Base-by-base conservation (phyloP, 2,888 invertebrate species). In the Coelopa pilipes region DNA sequence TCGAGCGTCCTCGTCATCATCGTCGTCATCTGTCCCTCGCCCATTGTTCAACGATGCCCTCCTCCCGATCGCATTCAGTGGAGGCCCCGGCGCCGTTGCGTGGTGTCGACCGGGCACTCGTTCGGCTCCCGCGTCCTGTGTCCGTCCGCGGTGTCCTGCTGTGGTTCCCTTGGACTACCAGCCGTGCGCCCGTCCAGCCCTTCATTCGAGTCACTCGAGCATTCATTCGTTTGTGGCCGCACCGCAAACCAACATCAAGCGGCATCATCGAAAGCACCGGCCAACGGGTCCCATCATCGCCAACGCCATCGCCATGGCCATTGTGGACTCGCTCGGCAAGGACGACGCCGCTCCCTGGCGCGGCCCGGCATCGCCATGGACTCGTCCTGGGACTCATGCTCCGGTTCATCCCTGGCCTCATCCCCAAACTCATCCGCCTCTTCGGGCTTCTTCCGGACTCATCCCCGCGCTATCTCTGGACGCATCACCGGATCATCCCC, bases 51-150 rank as follows among this genome's bases (percentile, higher is more conserved):
- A 57, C 57, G 57, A 13, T 46, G 45, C 34, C 45, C 49, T 53
- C 3, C 53, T 11, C 12, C 65, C 4, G 21, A 9, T 45, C 24
- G 21, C 49, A 21, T 21, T 47, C 12, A 11, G 47, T n/a, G 65
- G 34, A 24, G 19, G 57, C 34, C 34, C 2, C 34, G 9, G n/a
- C 47, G 47, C 57, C 60, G 65, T 46, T 46, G 53, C 46, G 19
- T 65, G 15, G 65, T 47, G 71, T 71, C 53, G 63, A 55, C 60
- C 21, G 15, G 46, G 19, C 65, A 65, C 63, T 65, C 53, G 65
- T 65, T 19, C 55, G 19, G 12, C 11, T 55, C 46, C 65, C 60
- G 70, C 60, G 70, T 62, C 50, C 70, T 1, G 4, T 1, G 62
- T 62, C 45, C 62, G 15, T 62, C 45, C 62, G 15, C 34, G 62